Evolutionary conservation across 2,888 invertebrate species (phyloP).

Genomic region (Dolichopus griseipennis): DNA sequence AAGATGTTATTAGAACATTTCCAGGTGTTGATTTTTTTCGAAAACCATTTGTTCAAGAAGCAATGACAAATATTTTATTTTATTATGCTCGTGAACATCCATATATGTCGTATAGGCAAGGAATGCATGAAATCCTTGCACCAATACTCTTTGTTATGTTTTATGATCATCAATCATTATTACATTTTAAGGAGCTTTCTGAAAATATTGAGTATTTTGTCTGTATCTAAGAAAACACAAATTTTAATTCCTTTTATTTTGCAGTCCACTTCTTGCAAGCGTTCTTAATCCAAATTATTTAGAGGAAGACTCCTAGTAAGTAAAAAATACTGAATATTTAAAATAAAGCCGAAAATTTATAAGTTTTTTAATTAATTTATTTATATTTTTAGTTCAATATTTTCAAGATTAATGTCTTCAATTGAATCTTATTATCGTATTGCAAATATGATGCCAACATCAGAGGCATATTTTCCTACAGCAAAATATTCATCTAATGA

Average conservation of each 20-base stretch:
- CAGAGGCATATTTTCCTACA: slow-evolving; percentile 44
- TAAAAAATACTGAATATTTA: neutral
- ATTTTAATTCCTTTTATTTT: slow-evolving; percentile 28
- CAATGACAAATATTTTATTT: slow-evolving; percentile 58
- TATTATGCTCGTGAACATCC: slow-evolving; percentile 59
- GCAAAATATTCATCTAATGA: slow-evolving; percentile 13
- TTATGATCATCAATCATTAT: slow-evolving; percentile 60
- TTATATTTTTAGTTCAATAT: slow-evolving; percentile 49
- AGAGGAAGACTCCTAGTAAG: slow-evolving; percentile 76
- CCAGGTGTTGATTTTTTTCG: slow-evolving; percentile 75
- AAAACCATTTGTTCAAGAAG: slow-evolving; percentile 55
- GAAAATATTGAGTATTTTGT: slow-evolving; percentile 34
- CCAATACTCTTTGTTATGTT: slow-evolving; percentile 69
- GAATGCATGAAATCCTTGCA: slow-evolving; percentile 81
- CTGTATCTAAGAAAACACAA: too few relatives aligned
- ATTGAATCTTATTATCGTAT: slow-evolving; percentile 57
- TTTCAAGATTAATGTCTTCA: slow-evolving; percentile 54
- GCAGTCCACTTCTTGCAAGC: slow-evolving; percentile 54
- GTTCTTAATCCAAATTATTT: slow-evolving; percentile 59
- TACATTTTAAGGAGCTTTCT: slow-evolving; percentile 51
- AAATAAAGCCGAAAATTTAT: too few relatives aligned
- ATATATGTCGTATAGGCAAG: slow-evolving; percentile 67
- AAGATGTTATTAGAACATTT: slow-evolving; percentile 75
- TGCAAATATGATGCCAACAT: slow-evolving; percentile 47
- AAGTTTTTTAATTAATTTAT: too few relatives aligned